Percentiles rank a stretch among this genome's conserved stretches.
Evolutionary conservation across 2,888 invertebrate species (phyloP).

Genomic region (Pyrrhosoma nymphula): DNA sequence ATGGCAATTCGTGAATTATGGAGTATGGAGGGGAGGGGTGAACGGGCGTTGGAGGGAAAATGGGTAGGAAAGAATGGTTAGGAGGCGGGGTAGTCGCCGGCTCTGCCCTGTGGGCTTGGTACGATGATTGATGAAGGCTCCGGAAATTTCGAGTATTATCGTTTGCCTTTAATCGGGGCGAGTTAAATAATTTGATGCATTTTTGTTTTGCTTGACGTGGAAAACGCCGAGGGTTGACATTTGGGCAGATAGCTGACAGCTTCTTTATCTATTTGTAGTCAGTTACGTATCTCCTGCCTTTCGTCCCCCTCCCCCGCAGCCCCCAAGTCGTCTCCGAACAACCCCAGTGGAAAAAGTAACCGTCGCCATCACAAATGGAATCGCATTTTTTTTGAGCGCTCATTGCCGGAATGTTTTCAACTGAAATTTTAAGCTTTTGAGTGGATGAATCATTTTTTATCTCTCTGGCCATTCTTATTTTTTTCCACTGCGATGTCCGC

Average conservation of each 20-base stretch:
- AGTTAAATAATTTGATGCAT: slow-evolving; percentile 49
- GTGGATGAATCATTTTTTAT: background rate
- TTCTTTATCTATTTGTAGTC: background rate
- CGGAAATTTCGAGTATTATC: slow-evolving; percentile 62
- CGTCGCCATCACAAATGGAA: background rate
- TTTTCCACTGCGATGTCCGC: background rate
- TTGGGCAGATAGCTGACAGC: slow-evolving; percentile 35
- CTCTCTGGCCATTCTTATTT: background rate
- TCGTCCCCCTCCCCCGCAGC: background rate
- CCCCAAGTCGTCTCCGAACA: background rate
- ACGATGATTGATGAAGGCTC: slow-evolving; percentile 56
- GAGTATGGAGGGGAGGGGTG: background rate
- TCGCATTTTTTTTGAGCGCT: background rate
- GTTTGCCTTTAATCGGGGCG: slow-evolving; percentile 43
- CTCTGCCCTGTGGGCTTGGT: background rate
- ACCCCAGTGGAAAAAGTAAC: background rate
- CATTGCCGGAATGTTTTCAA: background rate
- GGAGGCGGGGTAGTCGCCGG: background rate
- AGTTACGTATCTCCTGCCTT: background rate
- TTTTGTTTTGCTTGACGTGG: slow-evolving; percentile 39
- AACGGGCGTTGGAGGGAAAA: background rate
- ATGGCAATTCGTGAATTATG: background rate
- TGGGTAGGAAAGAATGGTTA: background rate
- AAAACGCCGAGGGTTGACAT: slow-evolving; percentile 33
- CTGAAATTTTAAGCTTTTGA: background rate